A percentile compares a stretch with the other conserved stretches of the same genome.
These are phyloP conservation scores for Pollenia angustigena DNA, from an alignment of 2,888 invertebrate genomes.

Conservation along the genomic window DNA sequence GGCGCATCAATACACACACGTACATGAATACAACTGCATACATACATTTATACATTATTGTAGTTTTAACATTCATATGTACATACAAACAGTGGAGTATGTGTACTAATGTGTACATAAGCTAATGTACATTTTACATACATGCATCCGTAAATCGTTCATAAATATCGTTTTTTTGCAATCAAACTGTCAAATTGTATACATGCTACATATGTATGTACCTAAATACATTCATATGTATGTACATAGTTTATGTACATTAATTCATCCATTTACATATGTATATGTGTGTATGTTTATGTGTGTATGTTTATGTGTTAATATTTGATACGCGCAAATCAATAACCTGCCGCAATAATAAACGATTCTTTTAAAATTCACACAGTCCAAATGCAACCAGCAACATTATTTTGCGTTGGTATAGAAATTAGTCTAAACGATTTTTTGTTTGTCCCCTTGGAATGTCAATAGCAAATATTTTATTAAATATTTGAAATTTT, in stretches of 20 bases:
- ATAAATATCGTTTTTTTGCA: neutral
- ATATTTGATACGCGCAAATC: constrained; percentile 54
- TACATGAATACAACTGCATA: constrained; percentile 1
- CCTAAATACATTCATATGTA: constrained; percentile 13
- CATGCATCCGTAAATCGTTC: neutral
- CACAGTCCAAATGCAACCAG: neutral
- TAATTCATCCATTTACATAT: neutral
- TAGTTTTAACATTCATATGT: neutral
- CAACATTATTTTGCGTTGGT: neutral
- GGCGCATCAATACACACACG: constrained; percentile 26
- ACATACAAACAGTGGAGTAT: neutral
- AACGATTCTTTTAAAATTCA: constrained; percentile 19
- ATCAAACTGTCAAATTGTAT: too few relatives aligned
- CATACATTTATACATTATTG: neutral
- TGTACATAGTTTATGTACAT: neutral
- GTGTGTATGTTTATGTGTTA: neutral
- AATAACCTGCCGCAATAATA: constrained; percentile 59
- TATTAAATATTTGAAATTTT: too few relatives aligned
- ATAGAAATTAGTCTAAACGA: too few relatives aligned
- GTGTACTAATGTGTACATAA: neutral
- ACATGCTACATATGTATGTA: neutral
- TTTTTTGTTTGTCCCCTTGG: too few relatives aligned
- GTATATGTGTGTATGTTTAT: constrained; percentile 4
- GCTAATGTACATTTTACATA: constrained; percentile 4
- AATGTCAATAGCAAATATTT: too few relatives aligned